These are phyloP conservation scores for Ptiloglossa arizonensis DNA, from an alignment of 1,140 invertebrate species.

Conservation along the genomic window DNA sequence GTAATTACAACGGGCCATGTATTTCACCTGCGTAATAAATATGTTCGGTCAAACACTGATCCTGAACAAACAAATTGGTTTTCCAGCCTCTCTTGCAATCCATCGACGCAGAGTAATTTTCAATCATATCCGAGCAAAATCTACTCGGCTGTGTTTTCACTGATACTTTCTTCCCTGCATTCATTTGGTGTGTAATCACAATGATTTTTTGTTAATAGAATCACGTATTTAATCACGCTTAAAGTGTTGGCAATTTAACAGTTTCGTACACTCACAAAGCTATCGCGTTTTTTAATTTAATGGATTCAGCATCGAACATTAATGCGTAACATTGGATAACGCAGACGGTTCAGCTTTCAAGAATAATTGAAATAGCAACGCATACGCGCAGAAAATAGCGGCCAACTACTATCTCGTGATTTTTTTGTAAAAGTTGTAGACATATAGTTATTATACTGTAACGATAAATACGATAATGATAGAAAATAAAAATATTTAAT, in stretches of 20 bases:
- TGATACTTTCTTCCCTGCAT: no score
- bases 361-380: not conserved
- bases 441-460: no score
- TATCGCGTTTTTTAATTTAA: not conserved
- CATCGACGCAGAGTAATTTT: conserved; percentile 23
- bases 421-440: no score
- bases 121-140: conserved; percentile 28
- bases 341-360: not conserved
- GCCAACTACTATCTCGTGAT: not conserved
- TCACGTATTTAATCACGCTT: not conserved
- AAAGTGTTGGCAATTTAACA: conserved; percentile 9
- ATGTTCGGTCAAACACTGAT: conserved; percentile 25
- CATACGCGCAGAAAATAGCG: not conserved
- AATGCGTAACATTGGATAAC: not conserved
- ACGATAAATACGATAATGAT: no score
- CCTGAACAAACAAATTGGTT: conserved; percentile 39
- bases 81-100: conserved; percentile 7
- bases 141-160: not conserved
- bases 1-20: conserved; percentile 19
- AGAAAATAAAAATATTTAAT: no score
- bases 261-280: not conserved
- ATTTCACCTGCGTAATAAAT: conserved; percentile 27
- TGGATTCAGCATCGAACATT: not conserved
- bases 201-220: not conserved
- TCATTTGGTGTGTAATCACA: not conserved